phyloP scores from a whole-genome alignment of 2,113 vertebrate genomes.

The Siniperca knerii region DNA sequence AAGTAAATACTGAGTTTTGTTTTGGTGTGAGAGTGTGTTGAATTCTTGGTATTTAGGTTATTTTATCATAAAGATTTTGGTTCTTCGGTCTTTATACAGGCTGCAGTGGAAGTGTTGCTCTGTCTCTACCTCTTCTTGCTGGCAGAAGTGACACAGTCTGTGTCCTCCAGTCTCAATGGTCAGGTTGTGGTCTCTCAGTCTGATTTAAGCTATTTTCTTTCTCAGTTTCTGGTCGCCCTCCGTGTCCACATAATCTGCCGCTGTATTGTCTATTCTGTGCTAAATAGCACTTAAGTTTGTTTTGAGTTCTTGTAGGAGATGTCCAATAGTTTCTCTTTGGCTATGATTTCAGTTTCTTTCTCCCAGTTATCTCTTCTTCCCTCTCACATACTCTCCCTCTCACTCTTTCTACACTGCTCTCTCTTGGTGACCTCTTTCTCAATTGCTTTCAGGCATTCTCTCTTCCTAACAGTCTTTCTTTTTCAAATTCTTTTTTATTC shows the following conservation, averaged over 20 bases:
- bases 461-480: background rate
- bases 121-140: background rate
- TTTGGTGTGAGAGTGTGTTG: background rate
- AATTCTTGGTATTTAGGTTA: background rate
- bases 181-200: too few species aligned
- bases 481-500: too few species aligned
- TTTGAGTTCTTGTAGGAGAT: background rate
- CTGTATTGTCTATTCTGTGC: background rate
- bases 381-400: background rate
- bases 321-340: background rate
- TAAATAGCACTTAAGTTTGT: too few species aligned
- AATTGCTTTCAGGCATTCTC: too few species aligned
- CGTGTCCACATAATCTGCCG: background rate
- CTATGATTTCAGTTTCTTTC: background rate
- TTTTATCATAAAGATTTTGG: background rate
- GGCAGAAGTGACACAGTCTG: too few species aligned
- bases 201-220: background rate
- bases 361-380: background rate
- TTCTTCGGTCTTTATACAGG: background rate
- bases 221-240: background rate
- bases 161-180: too few species aligned
- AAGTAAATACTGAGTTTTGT: background rate
- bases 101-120: background rate
- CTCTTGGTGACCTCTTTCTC: too few species aligned
- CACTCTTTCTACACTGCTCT: background rate